phyloP scores from a whole-genome alignment of 2,113 vertebrate genomes.

The Alligator sinensis region DNA sequence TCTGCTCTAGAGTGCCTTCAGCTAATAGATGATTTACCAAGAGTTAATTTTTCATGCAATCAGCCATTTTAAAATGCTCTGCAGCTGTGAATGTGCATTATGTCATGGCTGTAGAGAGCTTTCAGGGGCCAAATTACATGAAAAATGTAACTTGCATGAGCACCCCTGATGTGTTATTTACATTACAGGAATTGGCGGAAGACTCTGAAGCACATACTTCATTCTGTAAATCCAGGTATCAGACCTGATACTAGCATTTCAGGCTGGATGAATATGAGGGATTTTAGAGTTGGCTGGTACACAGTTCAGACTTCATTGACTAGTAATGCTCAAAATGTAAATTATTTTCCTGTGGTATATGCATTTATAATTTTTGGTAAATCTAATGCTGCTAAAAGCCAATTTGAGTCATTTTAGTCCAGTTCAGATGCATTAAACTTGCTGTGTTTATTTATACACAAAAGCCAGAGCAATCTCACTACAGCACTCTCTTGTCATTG shows the following conservation, averaged over 20 bases:
- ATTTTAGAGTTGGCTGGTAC: conserved; percentile 19
- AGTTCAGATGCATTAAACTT: neutral
- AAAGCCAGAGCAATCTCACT: neutral
- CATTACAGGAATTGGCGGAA: too few relatives aligned
- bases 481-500: neutral
- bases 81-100: too few relatives aligned
- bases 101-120: too few relatives aligned
- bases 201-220: neutral
- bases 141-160: too few relatives aligned
- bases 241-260: neutral
- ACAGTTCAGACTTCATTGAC: conserved; percentile 31
- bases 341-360: neutral
- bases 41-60: too few relatives aligned
- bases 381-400: conserved; percentile 33
- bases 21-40: too few relatives aligned
- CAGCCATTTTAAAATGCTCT: too few relatives aligned
- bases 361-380: neutral
- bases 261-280: neutral
- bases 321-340: neutral
- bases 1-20: too few relatives aligned
- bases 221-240: neutral
- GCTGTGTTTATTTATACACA: neutral
- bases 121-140: too few relatives aligned
- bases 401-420: conserved; percentile 10
- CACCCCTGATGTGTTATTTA: too few relatives aligned